Base-by-base conservation (phyloP, 2,888 invertebrate genomes). In the Ennomos fuscantarius region DNA sequence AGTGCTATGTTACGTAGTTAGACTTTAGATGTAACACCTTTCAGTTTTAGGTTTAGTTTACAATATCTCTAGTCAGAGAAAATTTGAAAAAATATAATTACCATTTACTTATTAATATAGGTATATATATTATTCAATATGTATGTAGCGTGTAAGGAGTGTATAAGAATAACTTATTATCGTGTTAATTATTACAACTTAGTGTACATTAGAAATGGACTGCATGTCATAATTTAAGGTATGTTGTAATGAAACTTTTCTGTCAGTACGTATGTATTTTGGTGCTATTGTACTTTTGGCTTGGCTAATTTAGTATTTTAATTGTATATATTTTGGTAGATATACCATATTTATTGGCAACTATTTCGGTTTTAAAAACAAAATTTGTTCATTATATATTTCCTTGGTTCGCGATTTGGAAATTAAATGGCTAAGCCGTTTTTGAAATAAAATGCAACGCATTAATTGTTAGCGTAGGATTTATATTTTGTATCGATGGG, bases 51-150 rank as follows among this genome's bases (percentile, higher is more conserved):
- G 72, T 13, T 42, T 88, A 88, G 83, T 76, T 80, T 82, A 79
- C 81, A 82, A 63, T 85, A 89, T 90, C 89, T 91, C 92, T 92
- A 92, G 92, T 92, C 92, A 92, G 91, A 87, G 92, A 92, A 84
- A 80, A 74, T 85, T 84, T 87, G 83, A 86, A 83, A 83, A 84
- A 81, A 80, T 62, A 64, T 24, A 84, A 88, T 89, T 90, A 90
- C 92, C 90, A 90, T 88, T 89, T 88, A 87, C 83, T 86, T 89
- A 87, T 87, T 86, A 86, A 82, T 86, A 79, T 81, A 78, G 81
- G 84, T 87, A 82, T 84, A 83, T 87, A 83, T 84, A 83, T 82
- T 83, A 84, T 84, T 82, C 75, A 78, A 61, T 65, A 72, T 67
- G 76, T 85, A 82, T 83, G 81, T 86, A 86, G 82, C 78, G 68